phyloP scores from a whole-genome alignment of 2,113 vertebrate genomes.

The Paracanthobrama guichenoti region DNA sequence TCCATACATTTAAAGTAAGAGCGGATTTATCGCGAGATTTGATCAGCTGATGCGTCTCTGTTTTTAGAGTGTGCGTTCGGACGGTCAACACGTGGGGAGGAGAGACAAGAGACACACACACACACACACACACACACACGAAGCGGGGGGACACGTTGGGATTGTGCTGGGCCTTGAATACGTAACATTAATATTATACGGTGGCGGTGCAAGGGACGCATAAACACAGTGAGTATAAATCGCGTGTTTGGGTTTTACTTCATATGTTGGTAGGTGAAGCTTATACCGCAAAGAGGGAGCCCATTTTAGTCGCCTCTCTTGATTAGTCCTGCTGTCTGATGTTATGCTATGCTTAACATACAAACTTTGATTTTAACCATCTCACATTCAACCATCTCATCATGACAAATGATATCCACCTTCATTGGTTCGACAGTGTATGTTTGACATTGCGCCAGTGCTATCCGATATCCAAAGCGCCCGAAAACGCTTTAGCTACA shows the following conservation, averaged over 20 bases:
- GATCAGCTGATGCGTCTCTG: conserved; percentile 75
- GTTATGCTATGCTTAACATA: conserved; percentile 28
- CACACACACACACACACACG: conserved; percentile 39
- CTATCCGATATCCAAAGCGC: background rate
- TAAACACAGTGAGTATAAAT: conserved; percentile 68
- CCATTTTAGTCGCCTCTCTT: conserved; percentile 5
- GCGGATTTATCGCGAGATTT: conserved; percentile 71
- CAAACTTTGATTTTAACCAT: background rate
- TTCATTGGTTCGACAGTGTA: background rate
- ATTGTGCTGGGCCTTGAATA: conserved; percentile 51
- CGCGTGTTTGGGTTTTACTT: background rate
- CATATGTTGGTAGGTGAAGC: background rate
- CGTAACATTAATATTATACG: conserved; percentile 41
- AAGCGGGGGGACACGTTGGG: conserved; percentile 54
- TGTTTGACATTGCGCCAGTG: conserved; percentile 28
- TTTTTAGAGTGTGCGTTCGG: conserved; percentile 69
- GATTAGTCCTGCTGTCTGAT: conserved; percentile 28
- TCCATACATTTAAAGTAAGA: background rate
- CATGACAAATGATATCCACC: background rate
- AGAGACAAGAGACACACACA: conserved; percentile 60
- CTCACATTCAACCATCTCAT: background rate
- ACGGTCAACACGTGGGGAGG: conserved; percentile 77
- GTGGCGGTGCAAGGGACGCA: conserved; percentile 67
- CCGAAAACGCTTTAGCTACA: background rate
- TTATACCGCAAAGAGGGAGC: background rate